Conservation (phyloP, 2,888 invertebrate genomes). For the Parnassius smintheus region DNA sequence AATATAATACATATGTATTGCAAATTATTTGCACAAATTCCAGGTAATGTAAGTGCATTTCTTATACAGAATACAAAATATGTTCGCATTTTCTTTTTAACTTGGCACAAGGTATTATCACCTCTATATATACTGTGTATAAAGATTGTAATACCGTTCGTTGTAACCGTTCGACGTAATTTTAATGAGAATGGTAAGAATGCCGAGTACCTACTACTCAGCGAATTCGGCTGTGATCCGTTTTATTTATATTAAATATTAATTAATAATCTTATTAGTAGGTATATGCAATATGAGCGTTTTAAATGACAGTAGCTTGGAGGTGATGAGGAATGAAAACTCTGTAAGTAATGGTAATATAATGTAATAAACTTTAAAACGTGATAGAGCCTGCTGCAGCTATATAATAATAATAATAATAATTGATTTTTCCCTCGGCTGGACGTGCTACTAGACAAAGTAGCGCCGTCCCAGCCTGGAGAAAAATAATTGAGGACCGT, state of each 20-base stretch:
- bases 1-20: conserved; percentile 4
- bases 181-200: conserved; percentile 1
- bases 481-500: too few species aligned
- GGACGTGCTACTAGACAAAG: too few species aligned
- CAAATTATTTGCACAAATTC: conserved; percentile 11
- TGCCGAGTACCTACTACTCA: conserved; percentile 1
- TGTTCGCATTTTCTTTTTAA: not conserved
- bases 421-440: too few species aligned
- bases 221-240: conserved; percentile 3
- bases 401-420: too few species aligned
- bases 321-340: too few species aligned
- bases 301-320: too few species aligned
- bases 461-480: too few species aligned
- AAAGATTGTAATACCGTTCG: not conserved
- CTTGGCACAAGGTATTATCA: not conserved
- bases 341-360: too few species aligned
- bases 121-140: not conserved
- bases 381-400: too few species aligned
- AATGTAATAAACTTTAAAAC: too few species aligned
- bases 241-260: not conserved
- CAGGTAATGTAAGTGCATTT: conserved; percentile 14
- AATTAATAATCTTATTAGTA: not conserved
- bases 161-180: not conserved
- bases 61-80: conserved; percentile 2
- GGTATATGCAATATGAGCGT: too few species aligned